Percentiles rank a stretch among this genome's conserved stretches.
These are phyloP conservation scores for Drosophila lutescens DNA, from an alignment of 2,888 invertebrate species.

Conservation along the genomic window DNA sequence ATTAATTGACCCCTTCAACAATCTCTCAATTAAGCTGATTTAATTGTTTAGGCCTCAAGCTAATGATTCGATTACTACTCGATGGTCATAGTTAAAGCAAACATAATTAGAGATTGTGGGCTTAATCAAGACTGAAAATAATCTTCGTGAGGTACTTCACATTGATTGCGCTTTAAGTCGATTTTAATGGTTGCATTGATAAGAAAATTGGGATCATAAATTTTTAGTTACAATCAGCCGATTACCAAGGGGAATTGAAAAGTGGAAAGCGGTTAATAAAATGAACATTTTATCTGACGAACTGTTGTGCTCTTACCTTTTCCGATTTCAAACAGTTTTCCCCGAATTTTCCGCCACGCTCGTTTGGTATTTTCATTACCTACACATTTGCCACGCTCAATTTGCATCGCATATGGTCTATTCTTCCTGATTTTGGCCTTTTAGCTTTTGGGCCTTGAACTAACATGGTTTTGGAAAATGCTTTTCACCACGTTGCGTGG, in stretches of 20 bases:
- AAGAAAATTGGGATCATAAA: slow-evolving; percentile 8
- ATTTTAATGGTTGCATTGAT: slow-evolving; percentile 22
- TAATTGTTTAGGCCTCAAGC: slow-evolving; percentile 20
- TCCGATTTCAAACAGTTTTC: slow-evolving; percentile 5
- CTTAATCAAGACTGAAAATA: neutral
- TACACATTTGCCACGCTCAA: slow-evolving; percentile 55
- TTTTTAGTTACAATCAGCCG: slow-evolving; percentile 9
- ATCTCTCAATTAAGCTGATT: slow-evolving; percentile 9
- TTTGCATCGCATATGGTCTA: slow-evolving; percentile 55
- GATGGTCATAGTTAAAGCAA: neutral
- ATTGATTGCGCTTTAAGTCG: slow-evolving; percentile 11
- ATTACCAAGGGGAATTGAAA: neutral
- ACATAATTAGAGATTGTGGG: slow-evolving; percentile 8
- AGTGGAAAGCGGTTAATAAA: neutral
- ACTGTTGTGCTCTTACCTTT: neutral
- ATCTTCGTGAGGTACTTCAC: slow-evolving; percentile 13
- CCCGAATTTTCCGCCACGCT: slow-evolving; percentile 2
- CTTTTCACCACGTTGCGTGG: slow-evolving; percentile 52
- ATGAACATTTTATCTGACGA: neutral
- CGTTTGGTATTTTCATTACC: slow-evolving; percentile 20
- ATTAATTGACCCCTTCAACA: slow-evolving; percentile 23
- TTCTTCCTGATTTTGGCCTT: slow-evolving; percentile 25
- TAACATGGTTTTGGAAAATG: slow-evolving; percentile 48
- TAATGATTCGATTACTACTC: slow-evolving; percentile 3
- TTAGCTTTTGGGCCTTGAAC: slow-evolving; percentile 11